Evolutionary conservation across 2,113 vertebrate genomes (phyloP), one percentile per base, ranked within the genome.

Genomic region (Pampusana beccarii): DNA sequence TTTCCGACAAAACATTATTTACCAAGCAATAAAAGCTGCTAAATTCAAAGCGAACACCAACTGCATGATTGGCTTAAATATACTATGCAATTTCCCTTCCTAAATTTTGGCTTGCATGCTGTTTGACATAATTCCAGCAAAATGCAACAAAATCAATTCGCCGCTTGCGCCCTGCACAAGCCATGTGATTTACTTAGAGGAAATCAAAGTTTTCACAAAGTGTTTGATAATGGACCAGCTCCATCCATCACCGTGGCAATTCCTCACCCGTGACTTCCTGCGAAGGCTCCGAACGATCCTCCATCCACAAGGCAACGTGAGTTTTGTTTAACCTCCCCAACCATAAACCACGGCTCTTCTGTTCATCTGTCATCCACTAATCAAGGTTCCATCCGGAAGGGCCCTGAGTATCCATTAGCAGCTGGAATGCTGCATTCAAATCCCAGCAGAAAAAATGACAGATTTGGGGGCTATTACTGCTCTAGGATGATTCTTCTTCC

Each of bases 201-300:
- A 96, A 97, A 98, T 94, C 90, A 90, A 97, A 95, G 97, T 98
- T 98, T 98, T 94, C 97, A 97, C 93, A 72, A 92, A 93, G 92
- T 89, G 74, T 93, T 96, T 94, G 92, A 95, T 94, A 95, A 96
- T 75, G 94, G 93, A 96, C 77, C 69, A 65, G 70, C 79, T 95
- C 96, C 97, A 98, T 98, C 97, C 97, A 96, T 98, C 98, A 97
- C 90, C 29, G 12, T 92, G 97, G 96, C 97, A 97, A 74, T 66
- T 46, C 78, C 94, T 90, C 48, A 93, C 90, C 95, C 21, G 23
- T 94, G 98, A 97, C 97, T 98, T 97, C 87, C 95, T 97, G 96
- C 33, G 70, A 96, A 95, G 95, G 94, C 95, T 96, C 95, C 78
- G 71, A 95, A 91, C 90, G 88, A 95, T 96, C 93, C 94, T 92